These are phyloP conservation scores for Oriolus oriolus DNA, from an alignment of 2,113 vertebrate genomes.

Conservation along the genomic window DNA sequence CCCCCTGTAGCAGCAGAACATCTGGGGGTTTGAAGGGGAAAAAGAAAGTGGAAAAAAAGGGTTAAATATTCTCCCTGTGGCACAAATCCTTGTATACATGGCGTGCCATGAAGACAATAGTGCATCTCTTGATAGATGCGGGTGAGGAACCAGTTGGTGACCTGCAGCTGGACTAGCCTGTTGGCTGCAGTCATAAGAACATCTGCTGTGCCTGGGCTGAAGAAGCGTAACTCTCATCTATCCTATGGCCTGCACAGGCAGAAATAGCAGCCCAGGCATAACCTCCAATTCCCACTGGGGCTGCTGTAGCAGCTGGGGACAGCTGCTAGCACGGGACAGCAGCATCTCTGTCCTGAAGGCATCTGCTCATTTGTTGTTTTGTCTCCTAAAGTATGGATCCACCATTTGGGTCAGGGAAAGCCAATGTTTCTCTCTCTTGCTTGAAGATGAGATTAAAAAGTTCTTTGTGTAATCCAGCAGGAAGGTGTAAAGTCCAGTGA, in stretches of 20 bases:
- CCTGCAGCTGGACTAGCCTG: background rate
- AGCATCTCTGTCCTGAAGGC: background rate
- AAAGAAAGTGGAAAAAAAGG: background rate
- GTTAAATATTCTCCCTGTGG: background rate
- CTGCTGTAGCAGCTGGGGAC: fast-evolving
- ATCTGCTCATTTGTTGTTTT: background rate
- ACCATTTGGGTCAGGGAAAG: background rate
- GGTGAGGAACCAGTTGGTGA: background rate
- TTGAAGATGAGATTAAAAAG: background rate
- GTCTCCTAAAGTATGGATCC: background rate
- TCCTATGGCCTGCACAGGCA: background rate
- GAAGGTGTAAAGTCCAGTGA: background rate
- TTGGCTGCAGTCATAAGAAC: background rate
- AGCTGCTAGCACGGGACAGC: fast-evolving
- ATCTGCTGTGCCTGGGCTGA: background rate
- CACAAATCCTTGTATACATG: background rate
- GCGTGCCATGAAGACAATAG: background rate
- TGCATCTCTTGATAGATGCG: background rate
- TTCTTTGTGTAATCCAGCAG: background rate
- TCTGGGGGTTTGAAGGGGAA: background rate
- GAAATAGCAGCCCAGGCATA: background rate
- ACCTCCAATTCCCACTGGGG: background rate
- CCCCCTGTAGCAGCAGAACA: background rate
- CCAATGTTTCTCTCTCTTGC: background rate
- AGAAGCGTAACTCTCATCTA: background rate